phyloP scores from a whole-genome alignment of 2,797 vertebrate species.

The Semotilus atromaculatus region DNA sequence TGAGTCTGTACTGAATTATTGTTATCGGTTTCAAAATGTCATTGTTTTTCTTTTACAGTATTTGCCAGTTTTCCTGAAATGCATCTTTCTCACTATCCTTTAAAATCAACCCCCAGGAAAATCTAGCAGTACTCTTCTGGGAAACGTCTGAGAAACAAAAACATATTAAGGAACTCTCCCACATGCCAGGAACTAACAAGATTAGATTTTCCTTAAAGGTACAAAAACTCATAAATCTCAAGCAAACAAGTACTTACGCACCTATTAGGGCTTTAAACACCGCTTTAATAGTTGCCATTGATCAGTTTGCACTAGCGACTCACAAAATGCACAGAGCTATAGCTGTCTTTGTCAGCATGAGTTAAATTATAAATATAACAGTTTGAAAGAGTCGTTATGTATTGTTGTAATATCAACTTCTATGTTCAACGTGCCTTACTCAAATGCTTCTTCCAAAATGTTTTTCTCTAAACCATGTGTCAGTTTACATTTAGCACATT shows the following conservation, averaged over 20 bases:
- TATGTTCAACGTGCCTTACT: not conserved
- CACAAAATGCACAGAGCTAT: not conserved
- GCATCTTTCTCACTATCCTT: slow-evolving; percentile 22
- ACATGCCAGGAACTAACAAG: slow-evolving; percentile 30
- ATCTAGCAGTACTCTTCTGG: slow-evolving; percentile 40
- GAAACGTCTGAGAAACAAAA: slow-evolving; percentile 38
- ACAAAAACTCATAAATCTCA: slow-evolving; percentile 17
- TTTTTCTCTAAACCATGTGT: slow-evolving; percentile 22
- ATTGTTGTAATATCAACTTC: slow-evolving; percentile 19
- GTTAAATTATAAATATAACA: slow-evolving; percentile 6
- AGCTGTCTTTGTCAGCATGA: not conserved
- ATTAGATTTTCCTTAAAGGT: slow-evolving; percentile 16
- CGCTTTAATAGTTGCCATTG: slow-evolving; percentile 1
- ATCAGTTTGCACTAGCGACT: not conserved
- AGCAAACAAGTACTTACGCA: slow-evolving; percentile 10
- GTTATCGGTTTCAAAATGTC: slow-evolving; percentile 10
- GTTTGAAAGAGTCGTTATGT: slow-evolving; percentile 27
- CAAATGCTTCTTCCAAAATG: not conserved
- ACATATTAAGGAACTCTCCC: slow-evolving; percentile 39
- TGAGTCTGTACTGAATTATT: not conserved
- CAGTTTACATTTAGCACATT: not conserved
- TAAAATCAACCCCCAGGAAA: slow-evolving; percentile 32
- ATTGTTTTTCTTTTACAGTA: slow-evolving; percentile 12
- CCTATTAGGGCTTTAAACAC: slow-evolving; percentile 24
- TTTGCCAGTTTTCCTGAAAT: slow-evolving; percentile 28